Evolutionary conservation across 2,797 vertebrate species (phyloP), one percentile per base, ranked within the genome.

Genomic region (Hypotaenidia okinawae): DNA sequence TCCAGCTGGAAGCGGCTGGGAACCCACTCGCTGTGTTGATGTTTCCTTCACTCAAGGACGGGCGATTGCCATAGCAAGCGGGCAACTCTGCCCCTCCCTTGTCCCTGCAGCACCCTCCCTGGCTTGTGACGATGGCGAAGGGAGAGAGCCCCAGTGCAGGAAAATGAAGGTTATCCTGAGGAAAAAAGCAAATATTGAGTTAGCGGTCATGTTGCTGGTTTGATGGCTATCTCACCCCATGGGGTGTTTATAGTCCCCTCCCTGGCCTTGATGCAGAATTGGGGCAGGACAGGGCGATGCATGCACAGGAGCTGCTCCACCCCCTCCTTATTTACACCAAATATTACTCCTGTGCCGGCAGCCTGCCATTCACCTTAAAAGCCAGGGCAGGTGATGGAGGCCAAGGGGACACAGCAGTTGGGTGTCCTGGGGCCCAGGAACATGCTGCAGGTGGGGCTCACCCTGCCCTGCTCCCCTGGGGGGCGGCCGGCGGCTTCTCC

Each of bases 281-380:
- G 74, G 59, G 63, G 64, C 77, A 63, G 69, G 55, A 76, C 66
- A 22, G 58, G 62, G 62, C 8, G 5, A 88, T 5, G 7, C 4
- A 5, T 47, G 68, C 11, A 1, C 8, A 2, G 88, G 90, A 95
- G 87, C 62, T 43, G 80, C 91, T 89, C 96, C 94, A 51, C 87
- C 94, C 73, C 22, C 8, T 0, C 39, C 16, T 32, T 97, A 23
- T 97, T 97, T 97, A 97, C 94, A 92, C 87, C 94, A 96, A 97
- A 97, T 51, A 96, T 76, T 78, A 8, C 32, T 84, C 64, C 30
- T 22, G 27, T 6, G 59, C 83, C 2, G 0, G 55, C 10, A 1
- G 57, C 79, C 92, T 13, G 77, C 75, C 18, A 15, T 72, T 76
- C 32, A 0, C 89, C 69, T 90, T 89, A 87, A 75, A 94, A 75